Conservation (phyloP, 2,113 vertebrate genomes). For the Hemicordylus capensis region DNA sequence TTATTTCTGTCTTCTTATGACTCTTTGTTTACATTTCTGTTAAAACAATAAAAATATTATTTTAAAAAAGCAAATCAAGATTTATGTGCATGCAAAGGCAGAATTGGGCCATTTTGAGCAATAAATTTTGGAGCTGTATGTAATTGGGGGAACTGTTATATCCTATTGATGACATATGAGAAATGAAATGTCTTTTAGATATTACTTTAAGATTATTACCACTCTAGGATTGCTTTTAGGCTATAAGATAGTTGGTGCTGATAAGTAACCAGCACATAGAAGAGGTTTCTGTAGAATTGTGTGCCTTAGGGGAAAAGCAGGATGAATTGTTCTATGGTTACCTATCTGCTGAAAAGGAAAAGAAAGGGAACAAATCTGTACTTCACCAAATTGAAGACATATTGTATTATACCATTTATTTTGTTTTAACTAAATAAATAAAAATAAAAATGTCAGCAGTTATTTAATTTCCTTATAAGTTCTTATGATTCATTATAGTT, state of each 20-base stretch:
- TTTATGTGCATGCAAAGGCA: neutral
- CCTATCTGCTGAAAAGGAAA: conserved; percentile 23
- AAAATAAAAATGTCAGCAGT: too few relatives aligned
- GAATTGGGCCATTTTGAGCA: neutral
- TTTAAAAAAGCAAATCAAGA: neutral
- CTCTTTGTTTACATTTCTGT: too few relatives aligned
- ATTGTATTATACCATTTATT: too few relatives aligned
- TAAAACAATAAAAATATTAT: too few relatives aligned
- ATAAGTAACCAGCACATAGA: conserved; percentile 77
- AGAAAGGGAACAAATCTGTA: conserved; percentile 20
- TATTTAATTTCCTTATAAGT: conserved; percentile 9
- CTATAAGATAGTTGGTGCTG: conserved; percentile 79
- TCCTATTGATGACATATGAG: conserved; percentile 35
- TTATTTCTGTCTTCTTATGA: too few relatives aligned
- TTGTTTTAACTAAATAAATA: too few relatives aligned
- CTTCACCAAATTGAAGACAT: conserved; percentile 47
- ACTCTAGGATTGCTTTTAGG: conserved; percentile 63
- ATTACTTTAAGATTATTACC: conserved; percentile 44
- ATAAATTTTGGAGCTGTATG: conserved; percentile 7
- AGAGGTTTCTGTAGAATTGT: conserved; percentile 48
- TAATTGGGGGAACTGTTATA: neutral
- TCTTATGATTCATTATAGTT: neutral
- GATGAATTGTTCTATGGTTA: conserved; percentile 48
- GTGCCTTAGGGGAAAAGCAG: conserved; percentile 45
- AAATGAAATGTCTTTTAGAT: conserved; percentile 52